phyloP scores from a whole-genome alignment of 2,113 vertebrate genomes.

The Oxygymnocypris stewartii region DNA sequence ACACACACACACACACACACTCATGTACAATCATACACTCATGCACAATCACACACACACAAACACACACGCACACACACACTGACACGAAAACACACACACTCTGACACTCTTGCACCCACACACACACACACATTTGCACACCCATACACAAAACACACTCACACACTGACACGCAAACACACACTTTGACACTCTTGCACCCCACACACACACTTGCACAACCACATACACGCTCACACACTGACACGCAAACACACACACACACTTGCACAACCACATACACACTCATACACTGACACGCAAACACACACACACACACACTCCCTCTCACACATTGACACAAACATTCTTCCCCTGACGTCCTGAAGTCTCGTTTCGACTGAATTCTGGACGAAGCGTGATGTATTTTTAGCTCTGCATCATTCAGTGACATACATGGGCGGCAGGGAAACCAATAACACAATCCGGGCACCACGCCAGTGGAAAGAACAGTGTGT shows the following conservation, averaged over 20 bases:
- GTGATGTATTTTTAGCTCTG: slow-evolving; percentile 77
- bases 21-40: no score
- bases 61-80: neutral
- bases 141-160: no score
- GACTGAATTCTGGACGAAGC: slow-evolving; percentile 71
- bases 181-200: no score
- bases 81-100: no score
- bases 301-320: neutral
- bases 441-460: slow-evolving; percentile 46
- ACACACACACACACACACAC: no score
- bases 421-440: slow-evolving; percentile 71
- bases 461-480: slow-evolving; percentile 71
- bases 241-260: no score
- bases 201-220: no score
- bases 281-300: neutral
- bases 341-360: neutral
- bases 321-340: neutral
- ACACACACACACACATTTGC: no score
- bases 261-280: neutral
- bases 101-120: neutral
- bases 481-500: slow-evolving; percentile 60
- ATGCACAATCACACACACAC: no score
- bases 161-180: no score
- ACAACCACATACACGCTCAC: no score
- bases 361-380: slow-evolving; percentile 69